Base-by-base conservation (phyloP, 1,140 invertebrate genomes). In the Aphaenogaster ashmeadi region DNA sequence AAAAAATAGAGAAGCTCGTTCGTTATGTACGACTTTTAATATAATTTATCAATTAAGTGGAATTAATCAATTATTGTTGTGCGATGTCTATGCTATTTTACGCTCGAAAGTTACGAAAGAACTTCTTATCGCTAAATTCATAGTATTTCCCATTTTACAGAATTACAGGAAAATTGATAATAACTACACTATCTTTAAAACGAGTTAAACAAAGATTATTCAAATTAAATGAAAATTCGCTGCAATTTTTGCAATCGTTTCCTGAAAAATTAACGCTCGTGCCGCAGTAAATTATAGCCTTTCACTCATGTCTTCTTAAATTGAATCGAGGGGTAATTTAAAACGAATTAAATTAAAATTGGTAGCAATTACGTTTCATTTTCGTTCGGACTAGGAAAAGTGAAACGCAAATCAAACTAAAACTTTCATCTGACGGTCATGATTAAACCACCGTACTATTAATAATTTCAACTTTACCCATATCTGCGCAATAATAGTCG, bases 401-500 rank as follows among this genome's bases (percentile, higher is more conserved):
- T 81, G 15, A 44, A 69, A 58, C 1, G 56, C 41, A 58, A 60
- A 75, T 84, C 41, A 50, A 84, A 52, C 27, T 83, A 18, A 74
- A 75, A 84, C 7, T 84, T 81, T 75, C n/a, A 8, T 18, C 18
- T 36, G 44, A 38, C 8, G 8, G 21, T 8, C 69, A 8, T 50
- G n/a, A 50, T 75, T 74, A 75, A 60, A 84, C 4, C 41, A 72
- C 7, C 52, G 21, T 52, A 38, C 13, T 38, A 81, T 81, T 81
- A 81, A 56, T 13, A 81, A 75, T 84, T 75, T 84, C 54, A 74
- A 74, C 56, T 84, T 84, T 74, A 13, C 8, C 18, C 13, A 74
- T 60, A 75, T 62, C 27, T 56, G 41, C 2, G 11, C 50, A 84
- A 75, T 62, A 75, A 84, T 50, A 75, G 18, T 38, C 27, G 41